Evolutionary conservation across 2,888 invertebrate species (phyloP).

Genomic region (Parnassius mnemosyne): DNA sequence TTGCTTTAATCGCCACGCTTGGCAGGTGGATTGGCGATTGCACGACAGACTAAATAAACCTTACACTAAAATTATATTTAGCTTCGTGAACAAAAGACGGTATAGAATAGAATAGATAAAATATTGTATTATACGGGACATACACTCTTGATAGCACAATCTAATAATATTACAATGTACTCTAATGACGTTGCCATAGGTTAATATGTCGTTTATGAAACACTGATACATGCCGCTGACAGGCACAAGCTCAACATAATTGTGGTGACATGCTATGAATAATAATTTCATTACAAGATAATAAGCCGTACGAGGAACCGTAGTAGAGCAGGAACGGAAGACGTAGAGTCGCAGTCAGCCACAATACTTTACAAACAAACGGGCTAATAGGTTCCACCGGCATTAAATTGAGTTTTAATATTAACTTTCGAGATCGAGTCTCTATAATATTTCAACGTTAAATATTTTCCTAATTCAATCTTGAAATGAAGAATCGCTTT

Average conservation of each 20-base stretch:
- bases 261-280: conserved; percentile 57
- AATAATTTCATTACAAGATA: conserved; percentile 48
- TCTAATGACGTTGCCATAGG: conserved; percentile 27
- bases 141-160: conserved; percentile 22
- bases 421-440: conserved; percentile 44
- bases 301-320: conserved; percentile 21
- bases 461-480: conserved; percentile 2
- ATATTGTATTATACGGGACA: conserved; percentile 32
- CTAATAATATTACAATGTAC: conserved; percentile 29
- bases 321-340: conserved; percentile 14
- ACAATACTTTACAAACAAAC: conserved; percentile 45
- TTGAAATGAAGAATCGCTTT: no score
- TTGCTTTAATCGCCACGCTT: no score
- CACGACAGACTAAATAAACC: no score
- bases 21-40: no score
- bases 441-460: conserved; percentile 27
- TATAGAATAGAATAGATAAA: conserved; percentile 32
- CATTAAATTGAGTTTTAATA: conserved; percentile 49
- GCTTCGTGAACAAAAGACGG: conserved; percentile 26
- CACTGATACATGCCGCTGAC: conserved; percentile 43
- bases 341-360: conserved; percentile 31
- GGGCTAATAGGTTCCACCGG: conserved; percentile 46
- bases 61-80: conserved; percentile 7
- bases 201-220: conserved; percentile 40
- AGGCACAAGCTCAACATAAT: conserved; percentile 49